These are phyloP conservation scores for Fregetta grallaria DNA, from an alignment of 2,113 vertebrate species.

Conservation along the genomic window DNA sequence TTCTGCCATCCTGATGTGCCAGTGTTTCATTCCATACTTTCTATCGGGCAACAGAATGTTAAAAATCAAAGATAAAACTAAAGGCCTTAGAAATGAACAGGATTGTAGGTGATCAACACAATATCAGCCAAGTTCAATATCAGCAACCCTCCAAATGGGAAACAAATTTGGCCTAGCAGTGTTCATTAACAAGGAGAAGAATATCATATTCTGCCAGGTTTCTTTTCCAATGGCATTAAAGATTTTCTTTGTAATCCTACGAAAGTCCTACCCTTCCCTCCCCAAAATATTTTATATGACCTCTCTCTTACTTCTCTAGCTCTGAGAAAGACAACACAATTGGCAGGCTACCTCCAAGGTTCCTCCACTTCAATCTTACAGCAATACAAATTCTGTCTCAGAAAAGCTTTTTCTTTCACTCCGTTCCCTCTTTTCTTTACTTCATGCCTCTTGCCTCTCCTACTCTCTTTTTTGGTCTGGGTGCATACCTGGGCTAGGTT, in stretches of 20 bases:
- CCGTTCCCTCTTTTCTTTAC: not conserved
- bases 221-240: not conserved
- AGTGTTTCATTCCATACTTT: not conserved
- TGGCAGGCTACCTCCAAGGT: not conserved
- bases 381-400: not conserved
- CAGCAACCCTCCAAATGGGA: not conserved
- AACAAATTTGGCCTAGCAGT: not conserved
- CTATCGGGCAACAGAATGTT: not conserved
- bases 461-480: not conserved
- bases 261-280: not conserved
- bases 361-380: not conserved
- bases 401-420: not conserved
- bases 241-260: not conserved
- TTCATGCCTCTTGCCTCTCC: not conserved
- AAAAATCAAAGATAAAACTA: not conserved
- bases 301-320: not conserved
- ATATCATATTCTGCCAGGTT: not conserved
- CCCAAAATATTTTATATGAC: not conserved
- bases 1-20: not conserved
- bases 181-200: not conserved
- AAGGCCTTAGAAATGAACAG: not conserved
- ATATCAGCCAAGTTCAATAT: not conserved
- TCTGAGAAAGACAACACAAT: not conserved
- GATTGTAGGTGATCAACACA: not conserved
- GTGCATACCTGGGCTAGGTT: not conserved